Evolutionary conservation across 2,888 invertebrate species (phyloP).

Genomic region (Homarus gammarus): DNA sequence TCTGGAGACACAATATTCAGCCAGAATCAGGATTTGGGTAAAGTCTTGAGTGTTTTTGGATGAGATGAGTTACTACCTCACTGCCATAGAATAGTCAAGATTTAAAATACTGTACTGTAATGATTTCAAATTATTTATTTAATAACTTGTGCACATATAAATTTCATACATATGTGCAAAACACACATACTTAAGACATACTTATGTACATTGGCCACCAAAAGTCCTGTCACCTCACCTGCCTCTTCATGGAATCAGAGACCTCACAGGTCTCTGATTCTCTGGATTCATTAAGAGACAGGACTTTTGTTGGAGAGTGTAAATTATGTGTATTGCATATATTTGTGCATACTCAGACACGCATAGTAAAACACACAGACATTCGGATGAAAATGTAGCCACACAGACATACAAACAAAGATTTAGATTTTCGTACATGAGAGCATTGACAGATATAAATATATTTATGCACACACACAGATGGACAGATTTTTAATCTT

Average conservation of each 20-base stretch:
- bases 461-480: neutral
- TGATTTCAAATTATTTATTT: conserved; percentile 1
- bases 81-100: conserved; percentile 38
- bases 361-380: neutral
- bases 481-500: neutral
- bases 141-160: neutral
- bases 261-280: too few relatives aligned
- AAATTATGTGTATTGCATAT: neutral
- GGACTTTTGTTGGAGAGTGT: too few relatives aligned
- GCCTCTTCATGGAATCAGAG: too few relatives aligned
- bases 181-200: too few relatives aligned
- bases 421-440: neutral
- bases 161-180: neutral
- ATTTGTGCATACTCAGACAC: neutral
- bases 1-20: neutral
- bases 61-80: conserved; percentile 42
- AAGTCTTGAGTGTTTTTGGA: neutral
- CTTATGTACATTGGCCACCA: too few relatives aligned
- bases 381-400: too few relatives aligned
- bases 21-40: conserved; percentile 11
- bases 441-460: neutral
- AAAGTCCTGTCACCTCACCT: too few relatives aligned
- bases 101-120: conserved; percentile 26
- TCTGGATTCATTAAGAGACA: too few relatives aligned
- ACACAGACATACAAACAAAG: neutral